Base-by-base conservation (phyloP, 2,113 vertebrate species). In the Asarcornis scutulata region DNA sequence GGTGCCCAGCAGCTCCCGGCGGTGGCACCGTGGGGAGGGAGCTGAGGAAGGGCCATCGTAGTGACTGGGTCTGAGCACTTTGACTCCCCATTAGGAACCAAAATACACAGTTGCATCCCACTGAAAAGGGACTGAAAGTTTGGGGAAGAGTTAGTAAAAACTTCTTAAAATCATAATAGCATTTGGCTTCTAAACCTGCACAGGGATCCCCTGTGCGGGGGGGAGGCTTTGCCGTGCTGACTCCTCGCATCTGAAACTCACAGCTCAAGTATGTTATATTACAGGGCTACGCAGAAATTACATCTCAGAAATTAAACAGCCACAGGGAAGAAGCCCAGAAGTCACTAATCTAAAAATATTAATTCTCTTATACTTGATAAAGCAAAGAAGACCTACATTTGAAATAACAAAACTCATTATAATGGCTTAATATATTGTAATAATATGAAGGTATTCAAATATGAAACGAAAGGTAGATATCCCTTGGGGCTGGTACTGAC, bases 401-500 rank as follows among this genome's bases (percentile, higher is more conserved):
- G 95, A 89, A 97, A 94, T 84, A 92, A 87, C 88, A 96, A 83
- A 95, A 80, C 92, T 97, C 93, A 83, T 96, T 92, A 78, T 86
- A 86, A 22, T 7, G 48, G 53, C 62, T 89, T 84, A 94, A 96
- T 95, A 63, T 81, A 68, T 88, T 88, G 23, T 21, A 93, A 73
- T 95, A 92, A 60, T 2, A 20, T 85, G 94, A 93, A 95, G 92
- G 34, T 91, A 88, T 90, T 96, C 76, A 72, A 89, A 88, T 83
- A 23, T 32, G 55, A 59, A n/a, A 62, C 80, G 93, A 42, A 73
- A 91, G 95, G 95, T 79, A 91, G 97, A 90, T 64, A 18, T 46
- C 82, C 48, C 75, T 55, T 9, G 46, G 88, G 96, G 91, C 93
- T 90, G 89, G 94, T 80, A 38, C 86, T 50, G 95, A 25, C 69